These are phyloP conservation scores for Halcyon leucocephala DNA, from an alignment of 2,797 vertebrate genomes.

Conservation along the genomic window DNA sequence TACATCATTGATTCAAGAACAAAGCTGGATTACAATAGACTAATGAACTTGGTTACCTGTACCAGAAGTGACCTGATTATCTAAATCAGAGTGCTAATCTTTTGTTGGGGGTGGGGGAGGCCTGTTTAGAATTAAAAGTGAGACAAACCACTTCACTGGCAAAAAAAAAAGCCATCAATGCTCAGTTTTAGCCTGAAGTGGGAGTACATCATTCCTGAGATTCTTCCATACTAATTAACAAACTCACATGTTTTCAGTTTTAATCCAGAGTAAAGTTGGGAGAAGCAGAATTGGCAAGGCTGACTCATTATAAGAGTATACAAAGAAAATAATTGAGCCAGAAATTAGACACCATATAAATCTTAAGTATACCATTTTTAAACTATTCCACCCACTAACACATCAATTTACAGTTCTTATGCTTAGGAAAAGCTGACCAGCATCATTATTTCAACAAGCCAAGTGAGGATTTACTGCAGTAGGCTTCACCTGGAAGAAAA, in stretches of 20 bases:
- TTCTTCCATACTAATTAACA: slow-evolving; percentile 60
- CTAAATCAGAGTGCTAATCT: not conserved
- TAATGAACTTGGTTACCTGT: not conserved
- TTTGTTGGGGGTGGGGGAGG: not conserved
- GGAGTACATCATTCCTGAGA: slow-evolving; percentile 54
- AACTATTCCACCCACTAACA: not conserved
- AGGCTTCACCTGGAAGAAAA: not conserved
- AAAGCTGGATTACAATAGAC: not conserved
- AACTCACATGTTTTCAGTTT: slow-evolving; percentile 43
- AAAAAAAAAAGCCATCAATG: not conserved
- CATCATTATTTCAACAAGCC: not conserved
- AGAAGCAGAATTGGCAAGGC: slow-evolving; percentile 9
- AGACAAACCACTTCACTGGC: not conserved
- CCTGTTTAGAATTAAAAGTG: not conserved
- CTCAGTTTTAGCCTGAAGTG: slow-evolving; percentile 23
- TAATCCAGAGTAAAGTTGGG: slow-evolving; percentile 13
- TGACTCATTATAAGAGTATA: slow-evolving; percentile 23
- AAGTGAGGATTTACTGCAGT: not conserved
- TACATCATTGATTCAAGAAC: not conserved
- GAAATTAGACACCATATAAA: not conserved
- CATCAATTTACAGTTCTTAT: not conserved
- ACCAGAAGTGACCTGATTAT: slow-evolving; percentile 31
- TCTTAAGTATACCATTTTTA: not conserved
- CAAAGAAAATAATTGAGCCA: not conserved
- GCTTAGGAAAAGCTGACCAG: not conserved